Evolutionary conservation across 2,797 vertebrate species (phyloP).

Genomic region (Knipowitschia caucasica): DNA sequence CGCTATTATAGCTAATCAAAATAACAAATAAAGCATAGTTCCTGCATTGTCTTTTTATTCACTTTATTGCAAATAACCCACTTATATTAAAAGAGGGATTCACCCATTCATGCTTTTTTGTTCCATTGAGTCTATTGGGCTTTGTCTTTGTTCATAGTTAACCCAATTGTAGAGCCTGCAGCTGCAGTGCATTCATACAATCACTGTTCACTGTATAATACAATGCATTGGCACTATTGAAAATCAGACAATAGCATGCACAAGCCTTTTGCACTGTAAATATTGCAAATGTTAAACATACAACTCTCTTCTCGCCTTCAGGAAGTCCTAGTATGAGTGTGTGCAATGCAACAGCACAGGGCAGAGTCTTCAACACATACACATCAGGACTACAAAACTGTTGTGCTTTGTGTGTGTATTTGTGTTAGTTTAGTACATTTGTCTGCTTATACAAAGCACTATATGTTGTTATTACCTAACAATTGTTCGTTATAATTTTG

Average conservation of each 20-base stretch:
- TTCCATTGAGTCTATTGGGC: conserved; percentile 23
- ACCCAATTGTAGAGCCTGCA: conserved; percentile 54
- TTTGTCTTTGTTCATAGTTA: conserved; percentile 50
- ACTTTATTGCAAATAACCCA: conserved; percentile 2
- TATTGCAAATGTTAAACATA: neutral
- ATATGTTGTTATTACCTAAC: too few species aligned
- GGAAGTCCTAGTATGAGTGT: neutral
- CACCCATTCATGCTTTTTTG: conserved; percentile 31
- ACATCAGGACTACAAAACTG: too few species aligned
- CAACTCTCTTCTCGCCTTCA: neutral
- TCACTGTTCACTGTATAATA: conserved; percentile 46
- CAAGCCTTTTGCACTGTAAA: neutral
- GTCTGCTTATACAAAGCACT: neutral
- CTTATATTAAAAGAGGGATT: conserved; percentile 33
- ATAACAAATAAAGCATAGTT: too few species aligned
- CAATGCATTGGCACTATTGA: conserved; percentile 31
- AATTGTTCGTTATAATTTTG: too few species aligned
- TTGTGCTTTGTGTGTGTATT: too few species aligned
- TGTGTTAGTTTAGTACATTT: too few species aligned
- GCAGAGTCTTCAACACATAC: too few species aligned
- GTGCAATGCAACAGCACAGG: neutral
- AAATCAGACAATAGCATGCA: neutral
- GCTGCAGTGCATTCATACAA: conserved; percentile 52
- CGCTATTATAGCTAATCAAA: too few species aligned
- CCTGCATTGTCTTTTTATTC: conserved; percentile 21